Evolutionary conservation across 1,140 invertebrate species (phyloP), one percentile per base, ranked within the genome.

Genomic region (Nasonia vitripennis): DNA sequence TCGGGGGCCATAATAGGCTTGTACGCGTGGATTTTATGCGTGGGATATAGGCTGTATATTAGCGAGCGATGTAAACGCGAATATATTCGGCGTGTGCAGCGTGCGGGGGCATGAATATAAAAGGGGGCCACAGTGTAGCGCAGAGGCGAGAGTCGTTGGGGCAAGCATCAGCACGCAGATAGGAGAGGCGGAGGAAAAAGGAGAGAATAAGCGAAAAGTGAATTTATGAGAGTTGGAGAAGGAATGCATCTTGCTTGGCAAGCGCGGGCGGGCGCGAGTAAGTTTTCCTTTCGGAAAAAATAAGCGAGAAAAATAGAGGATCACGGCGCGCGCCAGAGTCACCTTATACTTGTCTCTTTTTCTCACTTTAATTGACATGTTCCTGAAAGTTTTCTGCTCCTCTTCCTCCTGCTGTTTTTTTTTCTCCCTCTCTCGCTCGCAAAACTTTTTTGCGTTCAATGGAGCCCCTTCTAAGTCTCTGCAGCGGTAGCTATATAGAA

Each of bases 301-400:
- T 86, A 79, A 71, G 78, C 23, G 74, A 51, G 81, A 68, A 81
- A 86, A 84, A 86, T 83, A 68, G 79, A 87, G 81, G 75, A 78
- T 80, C 75, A 20, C 17, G 34, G 17, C 37, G n/a, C 79, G 45
- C 62, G 12, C 78, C 51, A 34, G 75, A 80, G 81, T 71, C 41
- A 77, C n/a, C 80, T 51, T 10, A 48, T 70, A 23, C 80, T 79
- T 71, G 81, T 83, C 78, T 83, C 84, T 80, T 81, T 85, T 78
- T 86, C 87, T 86, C 84, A 83, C 87, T 86, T 87, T 89, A 89
- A 88, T 89, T 88, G 87, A 88, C 88, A 87, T 88, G 88, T 89
- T 87, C 86, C 87, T 81, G 81, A 87, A 89, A 88, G 87, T 87
- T 87, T 88, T 74, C 81, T 67, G 45, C 87, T 87, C 78, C 67